These are phyloP conservation scores for Heliconius eleuchia DNA, from an alignment of 1,140 invertebrate genomes.

Conservation along the genomic window DNA sequence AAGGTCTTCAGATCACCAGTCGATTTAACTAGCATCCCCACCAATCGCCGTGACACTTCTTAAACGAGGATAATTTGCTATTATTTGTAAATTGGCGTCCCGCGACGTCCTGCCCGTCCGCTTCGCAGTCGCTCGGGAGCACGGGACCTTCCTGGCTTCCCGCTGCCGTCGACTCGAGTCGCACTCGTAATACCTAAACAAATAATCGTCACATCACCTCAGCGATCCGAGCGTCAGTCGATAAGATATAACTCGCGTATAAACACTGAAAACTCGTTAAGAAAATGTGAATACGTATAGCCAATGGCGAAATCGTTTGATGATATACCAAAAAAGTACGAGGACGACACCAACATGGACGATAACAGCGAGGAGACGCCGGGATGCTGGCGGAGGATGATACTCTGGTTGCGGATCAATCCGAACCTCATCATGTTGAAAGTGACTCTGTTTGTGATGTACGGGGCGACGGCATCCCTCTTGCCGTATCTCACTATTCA, in stretches of 20 bases:
- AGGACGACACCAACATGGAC: conserved; percentile 64
- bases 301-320: conserved; percentile 65
- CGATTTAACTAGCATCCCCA: conserved; percentile 78
- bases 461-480: conserved; percentile 90
- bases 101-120: conserved; percentile 64
- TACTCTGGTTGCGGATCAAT: conserved; percentile 82
- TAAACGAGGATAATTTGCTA: conserved; percentile 81
- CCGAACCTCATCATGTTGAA: conserved; percentile 89
- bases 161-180: conserved; percentile 52
- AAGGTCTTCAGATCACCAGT: conserved; percentile 76
- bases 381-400: conserved; percentile 55
- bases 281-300: conserved; percentile 59
- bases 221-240: conserved; percentile 68
- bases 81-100: conserved; percentile 80
- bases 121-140: conserved; percentile 70
- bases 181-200: conserved; percentile 60
- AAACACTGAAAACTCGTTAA: conserved; percentile 53
- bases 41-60: conserved; percentile 79
- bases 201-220: conserved; percentile 65
- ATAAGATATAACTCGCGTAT: conserved; percentile 69
- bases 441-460: conserved; percentile 90
- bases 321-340: conserved; percentile 66
- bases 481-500: conserved; percentile 92
- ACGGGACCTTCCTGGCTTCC: conserved; percentile 64
- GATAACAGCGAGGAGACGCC: conserved; percentile 60